A percentile compares a stretch with the other conserved stretches of the same genome.
These are phyloP conservation scores for Drosophila pseudoananassae DNA, from an alignment of 1,140 invertebrate genomes.

Conservation along the genomic window DNA sequence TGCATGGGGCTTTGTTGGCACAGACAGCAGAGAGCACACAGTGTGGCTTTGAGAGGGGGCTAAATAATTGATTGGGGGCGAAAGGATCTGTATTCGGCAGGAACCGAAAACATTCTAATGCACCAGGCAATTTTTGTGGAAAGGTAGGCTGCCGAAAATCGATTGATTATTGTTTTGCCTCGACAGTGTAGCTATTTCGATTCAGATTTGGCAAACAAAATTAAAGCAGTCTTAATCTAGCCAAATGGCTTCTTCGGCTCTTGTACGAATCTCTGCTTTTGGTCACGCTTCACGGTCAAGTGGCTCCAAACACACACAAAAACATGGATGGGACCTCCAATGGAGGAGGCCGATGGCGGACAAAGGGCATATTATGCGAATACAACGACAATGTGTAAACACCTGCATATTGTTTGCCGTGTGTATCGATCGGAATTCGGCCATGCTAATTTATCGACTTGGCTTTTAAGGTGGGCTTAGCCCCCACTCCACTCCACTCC, in stretches of 20 bases:
- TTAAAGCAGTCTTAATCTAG: slow-evolving; percentile 44
- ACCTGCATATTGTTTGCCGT: slow-evolving; percentile 49
- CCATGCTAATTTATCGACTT: slow-evolving; percentile 53
- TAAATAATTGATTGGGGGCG: slow-evolving; percentile 15
- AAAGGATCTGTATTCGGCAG: background rate
- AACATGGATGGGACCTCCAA: background rate
- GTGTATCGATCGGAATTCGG: slow-evolving; percentile 38
- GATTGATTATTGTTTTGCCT: slow-evolving; percentile 21
- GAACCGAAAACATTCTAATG: slow-evolving; percentile 40
- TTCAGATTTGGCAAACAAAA: slow-evolving; percentile 21
- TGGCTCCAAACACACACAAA: slow-evolving; percentile 3
- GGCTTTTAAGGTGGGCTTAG: slow-evolving; percentile 35
- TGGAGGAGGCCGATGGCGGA: background rate
- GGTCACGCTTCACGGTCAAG: slow-evolving; percentile 43
- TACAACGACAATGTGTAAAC: slow-evolving; percentile 36
- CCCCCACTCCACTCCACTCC: slow-evolving; percentile 3
- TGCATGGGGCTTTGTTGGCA: slow-evolving; percentile 61
- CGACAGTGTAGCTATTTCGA: background rate
- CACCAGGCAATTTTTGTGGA: slow-evolving; percentile 6
- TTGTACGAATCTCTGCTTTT: slow-evolving; percentile 11
- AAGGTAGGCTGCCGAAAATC: background rate
- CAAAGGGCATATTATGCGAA: slow-evolving; percentile 31
- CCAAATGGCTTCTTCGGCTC: slow-evolving; percentile 25
- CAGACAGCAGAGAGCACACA: slow-evolving; percentile 8
- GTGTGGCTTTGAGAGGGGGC: slow-evolving; percentile 4